Percentiles rank a stretch among this genome's conserved stretches.
Evolutionary conservation across 2,113 vertebrate species (phyloP).

Genomic region (Passer domesticus): DNA sequence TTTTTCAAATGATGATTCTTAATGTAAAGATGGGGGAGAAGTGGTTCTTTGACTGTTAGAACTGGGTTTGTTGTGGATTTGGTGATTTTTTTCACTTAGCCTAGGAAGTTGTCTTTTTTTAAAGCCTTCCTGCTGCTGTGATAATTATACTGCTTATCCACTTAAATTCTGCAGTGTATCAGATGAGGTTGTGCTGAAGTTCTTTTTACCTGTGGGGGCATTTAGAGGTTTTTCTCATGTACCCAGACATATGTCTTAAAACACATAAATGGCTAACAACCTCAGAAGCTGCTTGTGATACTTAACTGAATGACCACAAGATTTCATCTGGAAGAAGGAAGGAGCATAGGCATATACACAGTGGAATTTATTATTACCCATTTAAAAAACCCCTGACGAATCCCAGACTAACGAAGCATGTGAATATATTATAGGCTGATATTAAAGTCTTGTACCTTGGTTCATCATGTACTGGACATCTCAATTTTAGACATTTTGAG

Average conservation of each 20-base stretch:
- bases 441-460: not conserved
- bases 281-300: not conserved
- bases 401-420: not conserved
- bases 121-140: not conserved
- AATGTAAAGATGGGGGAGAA: not conserved
- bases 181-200: not conserved
- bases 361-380: not conserved
- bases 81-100: not conserved
- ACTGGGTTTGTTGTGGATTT: not conserved
- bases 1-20: not conserved
- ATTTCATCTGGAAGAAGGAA: not conserved
- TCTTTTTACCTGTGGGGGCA: not conserved
- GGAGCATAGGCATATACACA: not conserved
- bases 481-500: not conserved
- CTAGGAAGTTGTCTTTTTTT: not conserved
- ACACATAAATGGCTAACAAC: not conserved
- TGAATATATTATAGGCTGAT: not conserved
- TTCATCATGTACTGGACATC: not conserved
- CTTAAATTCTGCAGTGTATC: not conserved
- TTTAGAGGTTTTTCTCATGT: not conserved
- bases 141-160: not conserved
- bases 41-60: not conserved
- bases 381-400: rapidly evolving
- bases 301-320: not conserved
- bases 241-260: not conserved